Base-by-base conservation (phyloP, 2,888 invertebrate species). In the Eubasilissa splendida region DNA sequence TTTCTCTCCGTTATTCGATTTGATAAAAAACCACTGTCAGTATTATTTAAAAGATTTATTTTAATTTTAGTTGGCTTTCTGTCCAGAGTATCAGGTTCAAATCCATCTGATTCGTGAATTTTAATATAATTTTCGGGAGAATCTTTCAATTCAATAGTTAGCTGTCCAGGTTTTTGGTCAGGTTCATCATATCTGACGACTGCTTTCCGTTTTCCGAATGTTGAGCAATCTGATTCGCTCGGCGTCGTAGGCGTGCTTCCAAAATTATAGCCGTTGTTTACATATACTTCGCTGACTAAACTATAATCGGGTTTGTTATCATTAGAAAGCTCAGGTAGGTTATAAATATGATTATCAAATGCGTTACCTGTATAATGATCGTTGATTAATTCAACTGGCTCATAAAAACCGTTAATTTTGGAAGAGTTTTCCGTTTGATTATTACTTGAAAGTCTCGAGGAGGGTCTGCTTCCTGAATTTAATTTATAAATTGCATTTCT, bases 41-140 rank as follows among this genome's bases (percentile, higher is more conserved):
- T 70, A 33, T 22, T 54, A 8, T 22, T 11, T 2, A 54, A n/a
- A 53, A 52, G 90, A 70, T 86, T 87, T 50, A 87, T 86, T 83
- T 90, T 91, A 65, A 91, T 86, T 84, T 91, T 92, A 86, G 90
- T 92, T 65, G 94, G 93, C 86, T 96, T 96, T 50, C 96, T 91
- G 85, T 96, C 96, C 79, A 96, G 89, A 0, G 96, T 96, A 84
- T 96, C 96, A 0, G 96, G 96, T 87, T 96, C 96, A 85, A 96
- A 96, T 77, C 93, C 94, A 85, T 95, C 95, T 2, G 95, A 95
- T 85, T 96, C 96, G 79, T 95, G 92, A 73, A 95, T 93, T 85
- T 92, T 92, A 8, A 94, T 92, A 84, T 94, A 94, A 85, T 95
- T 94, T 85, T 94, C 94, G 0, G 95, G 94, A 31, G 95, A 93